Evolutionary conservation across 2,797 vertebrate species (phyloP).

Genomic region (Ataeniobius toweri): DNA sequence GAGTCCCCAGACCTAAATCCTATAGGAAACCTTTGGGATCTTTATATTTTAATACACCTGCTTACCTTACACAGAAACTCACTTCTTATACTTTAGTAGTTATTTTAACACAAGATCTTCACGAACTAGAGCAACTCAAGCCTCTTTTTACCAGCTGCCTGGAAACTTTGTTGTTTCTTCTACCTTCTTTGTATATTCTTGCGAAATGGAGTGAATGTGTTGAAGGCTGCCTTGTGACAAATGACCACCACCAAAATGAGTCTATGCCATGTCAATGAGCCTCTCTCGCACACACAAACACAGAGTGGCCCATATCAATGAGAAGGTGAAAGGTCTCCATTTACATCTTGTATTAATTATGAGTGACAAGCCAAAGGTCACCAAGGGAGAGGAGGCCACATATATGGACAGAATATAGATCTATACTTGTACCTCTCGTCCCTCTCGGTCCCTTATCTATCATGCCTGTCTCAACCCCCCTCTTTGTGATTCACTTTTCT

Average conservation of each 20-base stretch:
- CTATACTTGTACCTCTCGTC: slow-evolving; percentile 61
- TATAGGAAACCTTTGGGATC: background rate
- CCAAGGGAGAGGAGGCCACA: slow-evolving; percentile 70
- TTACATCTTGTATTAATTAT: slow-evolving; percentile 87
- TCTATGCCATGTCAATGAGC: slow-evolving; percentile 78
- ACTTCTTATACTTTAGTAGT: background rate
- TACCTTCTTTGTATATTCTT: slow-evolving; percentile 50
- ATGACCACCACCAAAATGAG: slow-evolving; percentile 72
- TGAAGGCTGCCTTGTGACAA: slow-evolving; percentile 68
- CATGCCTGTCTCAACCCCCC: slow-evolving; percentile 46
- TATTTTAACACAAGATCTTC: background rate
- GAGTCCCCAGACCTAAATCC: too few relatives aligned
- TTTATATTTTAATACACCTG: background rate
- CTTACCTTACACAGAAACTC: background rate
- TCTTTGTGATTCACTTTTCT: slow-evolving; percentile 34
- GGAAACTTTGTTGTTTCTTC: slow-evolving; percentile 22
- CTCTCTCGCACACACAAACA: slow-evolving; percentile 53
- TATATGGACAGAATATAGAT: slow-evolving; percentile 80
- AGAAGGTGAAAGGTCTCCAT: slow-evolving; percentile 86
- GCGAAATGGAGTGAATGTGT: slow-evolving; percentile 34
- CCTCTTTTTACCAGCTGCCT: slow-evolving; percentile 9
- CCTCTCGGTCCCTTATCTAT: slow-evolving; percentile 59
- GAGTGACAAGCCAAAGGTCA: slow-evolving; percentile 86
- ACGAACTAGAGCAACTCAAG: background rate
- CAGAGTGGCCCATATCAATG: slow-evolving; percentile 81